Evolutionary conservation across 2,113 vertebrate genomes (phyloP).

Genomic region (Mola mola): DNA sequence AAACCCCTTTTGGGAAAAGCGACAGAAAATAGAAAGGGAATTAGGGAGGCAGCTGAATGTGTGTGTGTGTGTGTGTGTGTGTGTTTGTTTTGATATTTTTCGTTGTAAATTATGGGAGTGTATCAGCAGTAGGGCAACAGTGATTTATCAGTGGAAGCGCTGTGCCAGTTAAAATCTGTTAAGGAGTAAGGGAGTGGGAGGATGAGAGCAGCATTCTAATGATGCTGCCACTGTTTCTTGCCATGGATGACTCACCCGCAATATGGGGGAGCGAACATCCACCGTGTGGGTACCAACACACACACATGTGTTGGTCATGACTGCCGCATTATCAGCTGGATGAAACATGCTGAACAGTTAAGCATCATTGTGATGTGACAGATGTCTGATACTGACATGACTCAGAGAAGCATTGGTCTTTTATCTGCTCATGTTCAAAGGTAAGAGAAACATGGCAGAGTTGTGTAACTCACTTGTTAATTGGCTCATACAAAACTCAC

Average conservation of each 20-base stretch:
- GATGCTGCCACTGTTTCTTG: constrained; percentile 75
- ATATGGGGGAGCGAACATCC: constrained; percentile 72
- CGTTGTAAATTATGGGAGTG: constrained; percentile 54
- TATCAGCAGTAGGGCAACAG: constrained; percentile 55
- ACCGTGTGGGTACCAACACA: constrained; percentile 60
- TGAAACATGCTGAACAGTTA: no score
- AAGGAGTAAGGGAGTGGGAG: constrained; percentile 72
- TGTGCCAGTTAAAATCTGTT: constrained; percentile 79
- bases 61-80: no score
- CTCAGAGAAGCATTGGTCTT: constrained; percentile 4
- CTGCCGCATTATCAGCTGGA: constrained; percentile 1
- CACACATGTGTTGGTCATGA: constrained; percentile 18
- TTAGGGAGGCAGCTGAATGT: constrained; percentile 23
- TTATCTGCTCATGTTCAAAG: constrained; percentile 42
- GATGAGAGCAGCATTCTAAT: constrained; percentile 81
- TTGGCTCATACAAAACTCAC: constrained; percentile 56
- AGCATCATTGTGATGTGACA: constrained; percentile 3
- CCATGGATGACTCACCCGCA: constrained; percentile 78
- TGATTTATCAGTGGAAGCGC: constrained; percentile 65
- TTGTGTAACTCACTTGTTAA: constrained; percentile 59
- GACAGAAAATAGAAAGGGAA: constrained; percentile 18
- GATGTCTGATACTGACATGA: constrained; percentile 9
- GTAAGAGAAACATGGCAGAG: constrained; percentile 13
- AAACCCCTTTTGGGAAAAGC: constrained; percentile 14
- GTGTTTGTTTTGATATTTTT: constrained; percentile 59